Evolutionary conservation across 2,888 invertebrate genomes (phyloP).

Genomic region (Trachelus iudaicus): DNA sequence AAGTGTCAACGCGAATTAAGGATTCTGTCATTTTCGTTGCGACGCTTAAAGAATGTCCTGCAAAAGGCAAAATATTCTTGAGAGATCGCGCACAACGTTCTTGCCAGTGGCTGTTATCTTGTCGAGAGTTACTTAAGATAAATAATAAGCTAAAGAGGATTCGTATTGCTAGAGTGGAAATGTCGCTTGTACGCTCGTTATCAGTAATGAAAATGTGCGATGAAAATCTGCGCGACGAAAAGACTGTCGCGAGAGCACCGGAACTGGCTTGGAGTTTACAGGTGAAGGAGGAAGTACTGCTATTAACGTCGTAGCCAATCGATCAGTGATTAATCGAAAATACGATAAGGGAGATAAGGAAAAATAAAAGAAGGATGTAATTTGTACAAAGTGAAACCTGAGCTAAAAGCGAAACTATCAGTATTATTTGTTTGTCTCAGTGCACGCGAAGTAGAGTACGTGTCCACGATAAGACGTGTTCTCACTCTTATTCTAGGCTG

Average conservation of each 20-base stretch:
- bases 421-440: conserved; percentile 2
- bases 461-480: not conserved
- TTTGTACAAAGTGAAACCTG: not conserved
- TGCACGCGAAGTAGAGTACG: not conserved
- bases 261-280: too few species aligned
- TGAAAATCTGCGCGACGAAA: too few species aligned
- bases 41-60: not conserved
- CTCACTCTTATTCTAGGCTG: not conserved
- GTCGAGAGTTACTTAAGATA: not conserved
- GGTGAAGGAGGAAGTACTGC: too few species aligned
- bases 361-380: not conserved
- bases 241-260: too few species aligned
- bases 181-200: not conserved
- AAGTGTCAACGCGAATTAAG: too few species aligned
- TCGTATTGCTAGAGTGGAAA: not conserved
- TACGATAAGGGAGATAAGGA: not conserved
- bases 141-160: not conserved
- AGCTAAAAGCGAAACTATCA: not conserved
- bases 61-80: not conserved
- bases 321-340: not conserved
- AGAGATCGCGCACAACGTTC: not conserved
- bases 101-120: not conserved
- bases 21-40: too few species aligned
- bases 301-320: too few species aligned
- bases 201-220: not conserved